Conservation (phyloP, 2,888 invertebrate species). For the Cataglyphis albicans region DNA sequence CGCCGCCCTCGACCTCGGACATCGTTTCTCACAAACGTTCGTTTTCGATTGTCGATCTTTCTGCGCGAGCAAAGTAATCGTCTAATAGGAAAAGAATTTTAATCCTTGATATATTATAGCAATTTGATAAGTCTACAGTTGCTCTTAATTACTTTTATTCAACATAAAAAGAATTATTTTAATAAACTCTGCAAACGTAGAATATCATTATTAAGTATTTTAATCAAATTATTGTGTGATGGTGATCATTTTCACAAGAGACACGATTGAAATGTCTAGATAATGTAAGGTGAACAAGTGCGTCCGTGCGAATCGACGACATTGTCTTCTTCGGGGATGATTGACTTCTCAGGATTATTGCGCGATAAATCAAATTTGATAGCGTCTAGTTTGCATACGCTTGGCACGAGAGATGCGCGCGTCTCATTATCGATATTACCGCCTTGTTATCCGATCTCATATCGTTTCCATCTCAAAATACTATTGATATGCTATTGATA, state of each 20-base stretch:
- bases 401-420: conserved; percentile 63
- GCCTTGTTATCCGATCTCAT: conserved; percentile 65
- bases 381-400: conserved; percentile 67
- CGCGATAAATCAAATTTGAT: conserved; percentile 78
- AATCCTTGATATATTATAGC: neutral
- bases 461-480: conserved; percentile 27
- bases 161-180: neutral
- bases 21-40: conserved; percentile 47
- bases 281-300: conserved; percentile 4
- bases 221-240: neutral
- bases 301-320: conserved; percentile 35
- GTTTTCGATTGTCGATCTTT: conserved; percentile 32
- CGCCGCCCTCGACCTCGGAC: conserved; percentile 42
- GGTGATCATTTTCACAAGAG: neutral
- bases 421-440: conserved; percentile 73
- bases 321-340: conserved; percentile 58
- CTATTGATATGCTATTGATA: conserved; percentile 41
- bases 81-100: neutral
- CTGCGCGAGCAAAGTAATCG: neutral
- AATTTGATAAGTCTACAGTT: neutral
- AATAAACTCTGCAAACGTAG: neutral
- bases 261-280: conserved; percentile 22
- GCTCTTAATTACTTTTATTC: neutral
- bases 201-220: neutral
- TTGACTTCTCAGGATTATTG: conserved; percentile 72